A percentile compares a stretch with the other conserved stretches of the same genome.
phyloP scores from a whole-genome alignment of 2,888 invertebrate species.

The Carpatolechia fugitivella region DNA sequence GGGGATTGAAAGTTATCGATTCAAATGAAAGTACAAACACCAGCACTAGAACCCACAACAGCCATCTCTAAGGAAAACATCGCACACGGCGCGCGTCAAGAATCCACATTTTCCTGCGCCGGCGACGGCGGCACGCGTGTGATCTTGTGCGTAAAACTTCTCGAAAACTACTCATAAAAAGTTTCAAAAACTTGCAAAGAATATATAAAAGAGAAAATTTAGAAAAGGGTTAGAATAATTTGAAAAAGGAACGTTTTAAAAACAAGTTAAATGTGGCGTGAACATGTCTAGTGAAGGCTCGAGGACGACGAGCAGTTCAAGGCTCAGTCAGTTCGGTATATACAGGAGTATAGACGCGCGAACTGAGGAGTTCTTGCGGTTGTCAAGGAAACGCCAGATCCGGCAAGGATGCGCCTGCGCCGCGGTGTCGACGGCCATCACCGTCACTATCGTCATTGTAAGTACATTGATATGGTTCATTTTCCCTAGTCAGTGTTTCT shows the following conservation, averaged over 20 bases:
- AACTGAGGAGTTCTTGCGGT: conserved; percentile 64
- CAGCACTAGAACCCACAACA: conserved; percentile 41
- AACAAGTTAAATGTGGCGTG: conserved; percentile 47
- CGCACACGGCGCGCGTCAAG: conserved; percentile 38
- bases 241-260: too few relatives aligned
- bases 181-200: too few relatives aligned
- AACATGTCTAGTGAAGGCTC: conserved; percentile 64
- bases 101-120: conserved; percentile 53
- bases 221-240: too few relatives aligned
- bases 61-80: conserved; percentile 61
- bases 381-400: conserved; percentile 63
- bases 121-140: conserved; percentile 43
- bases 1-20: conserved; percentile 27
- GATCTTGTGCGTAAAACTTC: not conserved
- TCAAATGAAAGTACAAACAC: conserved; percentile 32
- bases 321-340: conserved; percentile 61
- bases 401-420: conserved; percentile 70
- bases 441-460: conserved; percentile 69
- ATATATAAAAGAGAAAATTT: too few relatives aligned
- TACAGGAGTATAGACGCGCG: conserved; percentile 65
- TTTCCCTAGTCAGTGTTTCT: not conserved
- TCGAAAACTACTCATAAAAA: too few relatives aligned
- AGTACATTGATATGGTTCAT: conserved; percentile 34
- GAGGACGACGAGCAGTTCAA: conserved; percentile 43
- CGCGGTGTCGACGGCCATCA: conserved; percentile 63